A percentile compares a stretch with the other conserved stretches of the same genome.
Conservation (phyloP, 2,797 vertebrate species). For the Thunnus albacares region DNA sequence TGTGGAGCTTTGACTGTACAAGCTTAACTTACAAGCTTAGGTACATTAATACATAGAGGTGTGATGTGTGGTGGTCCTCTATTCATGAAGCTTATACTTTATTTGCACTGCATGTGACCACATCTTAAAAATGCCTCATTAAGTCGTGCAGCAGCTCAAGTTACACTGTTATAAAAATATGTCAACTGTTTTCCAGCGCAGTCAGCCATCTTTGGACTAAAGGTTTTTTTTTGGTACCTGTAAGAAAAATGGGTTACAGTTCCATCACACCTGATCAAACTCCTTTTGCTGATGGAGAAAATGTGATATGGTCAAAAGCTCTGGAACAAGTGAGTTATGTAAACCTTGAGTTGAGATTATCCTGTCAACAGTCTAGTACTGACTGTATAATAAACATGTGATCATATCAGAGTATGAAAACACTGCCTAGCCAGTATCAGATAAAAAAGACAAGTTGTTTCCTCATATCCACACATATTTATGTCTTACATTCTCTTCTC, state of each 20-base stretch:
- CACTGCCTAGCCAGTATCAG: not conserved
- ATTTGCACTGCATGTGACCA: too few species aligned
- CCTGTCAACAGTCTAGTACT: not conserved
- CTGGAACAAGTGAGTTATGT: not conserved
- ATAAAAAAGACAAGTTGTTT: not conserved
- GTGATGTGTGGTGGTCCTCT: too few species aligned
- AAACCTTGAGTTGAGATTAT: not conserved
- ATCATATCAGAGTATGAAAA: not conserved
- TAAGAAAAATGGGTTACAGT: too few species aligned
- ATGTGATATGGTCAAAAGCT: not conserved
- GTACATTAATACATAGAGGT: not conserved
- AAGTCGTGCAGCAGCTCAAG: too few species aligned
- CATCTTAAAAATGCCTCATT: too few species aligned
- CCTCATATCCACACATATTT: not conserved
- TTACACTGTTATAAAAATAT: too few species aligned
- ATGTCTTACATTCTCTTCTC: not conserved
- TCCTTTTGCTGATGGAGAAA: not conserved
- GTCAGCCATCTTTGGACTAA: too few species aligned
- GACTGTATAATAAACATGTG: conserved; percentile 2
- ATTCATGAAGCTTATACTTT: too few species aligned
- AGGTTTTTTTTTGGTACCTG: too few species aligned
- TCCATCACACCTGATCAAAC: not conserved
- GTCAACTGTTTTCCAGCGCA: too few species aligned
- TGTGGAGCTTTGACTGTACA: not conserved
- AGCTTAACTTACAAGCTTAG: not conserved